Percentiles rank a stretch among this genome's conserved stretches.
phyloP scores from a whole-genome alignment of 1,140 invertebrate genomes.

The Copidosoma floridanum region DNA sequence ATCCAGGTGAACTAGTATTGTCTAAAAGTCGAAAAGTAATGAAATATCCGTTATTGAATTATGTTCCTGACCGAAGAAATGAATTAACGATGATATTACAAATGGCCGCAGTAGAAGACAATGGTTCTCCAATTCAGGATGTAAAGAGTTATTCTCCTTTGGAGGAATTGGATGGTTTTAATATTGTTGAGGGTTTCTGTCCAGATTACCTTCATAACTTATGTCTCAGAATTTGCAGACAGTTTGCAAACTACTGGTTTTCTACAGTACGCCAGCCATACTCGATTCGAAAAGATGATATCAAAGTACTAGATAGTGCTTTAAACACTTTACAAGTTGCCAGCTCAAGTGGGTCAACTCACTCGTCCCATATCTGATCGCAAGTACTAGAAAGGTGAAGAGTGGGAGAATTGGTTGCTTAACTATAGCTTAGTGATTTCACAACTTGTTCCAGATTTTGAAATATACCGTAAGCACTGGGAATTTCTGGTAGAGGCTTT shows the following conservation, averaged over 20 bases:
- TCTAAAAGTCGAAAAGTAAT: neutral
- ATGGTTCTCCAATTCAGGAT: neutral
- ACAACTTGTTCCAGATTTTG: neutral
- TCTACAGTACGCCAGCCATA: neutral
- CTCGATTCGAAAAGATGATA: neutral
- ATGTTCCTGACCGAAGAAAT: neutral
- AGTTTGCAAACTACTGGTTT: neutral
- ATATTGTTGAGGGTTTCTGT: neutral
- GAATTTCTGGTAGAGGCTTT: conserved; percentile 21
- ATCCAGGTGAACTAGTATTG: neutral
- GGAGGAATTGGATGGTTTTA: neutral
- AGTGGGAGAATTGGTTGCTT: conserved; percentile 24
- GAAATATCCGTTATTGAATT: neutral
- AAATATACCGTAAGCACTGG: conserved; percentile 21
- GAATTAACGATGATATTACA: neutral
- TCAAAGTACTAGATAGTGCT: neutral
- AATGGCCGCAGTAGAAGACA: neutral
- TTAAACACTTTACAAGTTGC: neutral
- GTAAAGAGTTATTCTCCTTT: neutral
- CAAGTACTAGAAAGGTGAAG: conserved; percentile 26
- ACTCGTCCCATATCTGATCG: conserved; percentile 18
- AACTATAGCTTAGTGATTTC: conserved; percentile 21
- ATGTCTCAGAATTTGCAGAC: neutral
- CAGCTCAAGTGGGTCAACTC: neutral
- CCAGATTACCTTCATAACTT: neutral